Evolutionary conservation across 2,888 invertebrate genomes (phyloP).

Genomic region (Polymixis flavicincta): DNA sequence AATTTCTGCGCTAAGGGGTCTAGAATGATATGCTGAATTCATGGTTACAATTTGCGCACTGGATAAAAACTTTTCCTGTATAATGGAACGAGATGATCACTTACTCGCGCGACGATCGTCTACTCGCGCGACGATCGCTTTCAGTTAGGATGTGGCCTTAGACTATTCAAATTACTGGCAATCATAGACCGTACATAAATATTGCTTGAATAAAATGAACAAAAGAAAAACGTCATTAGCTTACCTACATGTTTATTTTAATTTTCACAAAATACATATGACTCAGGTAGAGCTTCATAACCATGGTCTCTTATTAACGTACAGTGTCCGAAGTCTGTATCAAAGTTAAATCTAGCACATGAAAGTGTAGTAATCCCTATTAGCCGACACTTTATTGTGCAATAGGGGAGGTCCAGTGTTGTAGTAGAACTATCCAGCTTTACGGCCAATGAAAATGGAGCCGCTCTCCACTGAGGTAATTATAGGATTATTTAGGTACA

Average conservation of each 20-base stretch:
- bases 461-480: conserved; percentile 83
- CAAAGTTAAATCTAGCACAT: conserved; percentile 80
- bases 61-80: too few species aligned
- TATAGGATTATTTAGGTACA: conserved; percentile 85
- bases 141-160: neutral
- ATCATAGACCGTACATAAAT: too few species aligned
- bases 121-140: neutral
- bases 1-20: too few species aligned
- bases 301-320: conserved; percentile 56
- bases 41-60: too few species aligned
- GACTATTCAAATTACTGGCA: neutral
- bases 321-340: conserved; percentile 70
- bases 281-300: conserved; percentile 12
- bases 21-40: too few species aligned
- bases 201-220: neutral
- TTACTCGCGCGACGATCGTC: neutral
- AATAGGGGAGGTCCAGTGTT: conserved; percentile 80
- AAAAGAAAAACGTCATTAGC: neutral
- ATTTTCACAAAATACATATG: neutral
- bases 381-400: conserved; percentile 86
- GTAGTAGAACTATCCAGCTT: conserved; percentile 85
- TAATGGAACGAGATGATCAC: too few species aligned
- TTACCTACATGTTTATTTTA: conserved; percentile 6
- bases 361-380: conserved; percentile 87
- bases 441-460: conserved; percentile 87